Evolutionary conservation across 2,888 invertebrate genomes (phyloP).

Genomic region (Steinernema hermaphroditum): DNA sequence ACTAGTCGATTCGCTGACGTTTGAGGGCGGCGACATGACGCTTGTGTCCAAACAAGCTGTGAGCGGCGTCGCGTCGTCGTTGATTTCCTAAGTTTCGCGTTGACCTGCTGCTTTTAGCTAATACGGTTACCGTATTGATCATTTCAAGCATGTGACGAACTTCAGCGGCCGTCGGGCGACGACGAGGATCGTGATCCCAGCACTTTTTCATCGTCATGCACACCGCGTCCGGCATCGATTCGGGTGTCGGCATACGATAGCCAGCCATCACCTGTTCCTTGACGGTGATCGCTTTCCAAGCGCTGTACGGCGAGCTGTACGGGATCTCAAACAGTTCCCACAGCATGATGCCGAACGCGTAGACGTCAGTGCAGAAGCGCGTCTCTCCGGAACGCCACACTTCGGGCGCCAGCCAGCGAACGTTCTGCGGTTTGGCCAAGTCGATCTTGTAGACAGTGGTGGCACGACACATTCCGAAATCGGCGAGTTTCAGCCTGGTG

Average conservation of each 20-base stretch:
- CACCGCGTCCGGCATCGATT: conserved; percentile 49
- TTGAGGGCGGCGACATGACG: not conserved
- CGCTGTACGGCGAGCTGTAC: conserved; percentile 52
- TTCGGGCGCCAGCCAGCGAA: conserved; percentile 60
- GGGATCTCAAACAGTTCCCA: conserved; percentile 59
- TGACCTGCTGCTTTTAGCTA: not conserved
- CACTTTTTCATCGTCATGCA: conserved; percentile 43
- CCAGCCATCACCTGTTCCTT: conserved; percentile 56
- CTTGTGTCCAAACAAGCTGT: not conserved
- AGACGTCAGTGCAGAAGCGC: conserved; percentile 55
- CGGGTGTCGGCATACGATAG: conserved; percentile 51
- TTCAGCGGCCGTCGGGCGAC: conserved; percentile 48
- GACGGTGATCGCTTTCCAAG: conserved; percentile 52
- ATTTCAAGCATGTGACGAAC: conserved; percentile 47
- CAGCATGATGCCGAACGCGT: conserved; percentile 51
- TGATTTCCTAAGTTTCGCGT: not conserved
- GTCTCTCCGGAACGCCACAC: conserved; percentile 59
- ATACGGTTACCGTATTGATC: conserved; percentile 37
- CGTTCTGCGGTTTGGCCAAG: conserved; percentile 54
- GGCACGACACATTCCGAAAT: conserved; percentile 59
- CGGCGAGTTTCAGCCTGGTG: conserved; percentile 53
- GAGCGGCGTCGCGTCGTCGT: not conserved
- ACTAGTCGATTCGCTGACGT: not conserved
- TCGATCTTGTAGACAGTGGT: conserved; percentile 48
- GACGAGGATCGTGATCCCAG: conserved; percentile 50